phyloP scores from a whole-genome alignment of 2,797 vertebrate species.

The Knipowitschia caucasica region DNA sequence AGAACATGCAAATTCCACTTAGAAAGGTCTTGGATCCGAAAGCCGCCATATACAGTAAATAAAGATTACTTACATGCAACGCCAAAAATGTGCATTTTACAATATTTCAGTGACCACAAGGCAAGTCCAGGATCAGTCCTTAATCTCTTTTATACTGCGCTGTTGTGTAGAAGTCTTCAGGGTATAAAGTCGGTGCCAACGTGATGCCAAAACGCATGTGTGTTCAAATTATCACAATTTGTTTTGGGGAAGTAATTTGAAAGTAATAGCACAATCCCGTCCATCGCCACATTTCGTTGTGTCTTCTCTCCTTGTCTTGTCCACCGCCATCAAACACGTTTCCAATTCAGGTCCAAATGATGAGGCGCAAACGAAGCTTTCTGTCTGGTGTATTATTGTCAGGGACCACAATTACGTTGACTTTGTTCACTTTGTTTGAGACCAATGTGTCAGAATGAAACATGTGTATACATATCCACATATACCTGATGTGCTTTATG shows the following conservation, averaged over 20 bases:
- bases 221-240: slow-evolving; percentile 15
- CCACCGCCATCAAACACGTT: slow-evolving; percentile 49
- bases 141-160: slow-evolving; percentile 42
- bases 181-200: slow-evolving; percentile 50
- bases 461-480: slow-evolving; percentile 71
- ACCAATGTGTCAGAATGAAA: slow-evolving; percentile 68
- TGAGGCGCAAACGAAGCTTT: slow-evolving; percentile 45
- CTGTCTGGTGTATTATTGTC: slow-evolving; percentile 54
- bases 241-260: slow-evolving; percentile 10
- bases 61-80: too few species aligned
- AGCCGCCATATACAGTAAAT: too few species aligned
- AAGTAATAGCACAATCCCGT: slow-evolving; percentile 43
- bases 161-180: slow-evolving; percentile 35
- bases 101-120: too few species aligned
- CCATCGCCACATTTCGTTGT: slow-evolving; percentile 33
- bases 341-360: slow-evolving; percentile 64
- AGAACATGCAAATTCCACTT: too few species aligned
- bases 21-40: too few species aligned
- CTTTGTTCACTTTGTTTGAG: slow-evolving; percentile 61
- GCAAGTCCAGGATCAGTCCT: slow-evolving; percentile 6
- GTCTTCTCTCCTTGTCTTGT: slow-evolving; percentile 25
- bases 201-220: slow-evolving; percentile 51
- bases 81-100: too few species aligned
- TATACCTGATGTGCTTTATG: slow-evolving; percentile 68
- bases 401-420: slow-evolving; percentile 60